Conservation (phyloP, 2,797 vertebrate species). For the Epinephelus awoara region DNA sequence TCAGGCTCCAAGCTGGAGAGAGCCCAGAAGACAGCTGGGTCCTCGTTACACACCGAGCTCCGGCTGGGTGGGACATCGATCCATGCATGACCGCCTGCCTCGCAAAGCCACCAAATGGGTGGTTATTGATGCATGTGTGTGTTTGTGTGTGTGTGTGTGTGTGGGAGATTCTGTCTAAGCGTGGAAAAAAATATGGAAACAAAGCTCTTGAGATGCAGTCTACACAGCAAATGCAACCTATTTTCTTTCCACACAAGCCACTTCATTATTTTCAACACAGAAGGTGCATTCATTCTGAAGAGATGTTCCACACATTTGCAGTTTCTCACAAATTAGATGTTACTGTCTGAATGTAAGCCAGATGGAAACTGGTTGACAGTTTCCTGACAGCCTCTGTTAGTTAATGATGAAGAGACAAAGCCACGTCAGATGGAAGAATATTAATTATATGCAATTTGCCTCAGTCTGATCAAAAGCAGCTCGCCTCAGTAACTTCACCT, state of each 20-base stretch:
- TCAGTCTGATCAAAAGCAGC: slow-evolving; percentile 16
- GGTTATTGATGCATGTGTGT: slow-evolving; percentile 35
- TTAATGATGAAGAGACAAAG: slow-evolving; percentile 22
- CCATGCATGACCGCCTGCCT: slow-evolving; percentile 10
- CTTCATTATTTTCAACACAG: too few species aligned
- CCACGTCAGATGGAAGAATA: slow-evolving; percentile 2
- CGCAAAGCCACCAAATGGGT: slow-evolving; percentile 3
- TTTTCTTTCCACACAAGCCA: background rate
- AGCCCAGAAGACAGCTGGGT: slow-evolving; percentile 34
- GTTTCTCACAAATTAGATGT: background rate
- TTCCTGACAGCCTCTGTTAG: slow-evolving; percentile 22
- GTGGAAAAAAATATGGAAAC: background rate
- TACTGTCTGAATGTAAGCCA: background rate
- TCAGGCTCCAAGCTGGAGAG: slow-evolving; percentile 11
- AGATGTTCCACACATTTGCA: background rate
- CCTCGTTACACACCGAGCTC: slow-evolving; percentile 16
- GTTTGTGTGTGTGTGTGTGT: slow-evolving; percentile 1
- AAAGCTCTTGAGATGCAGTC: slow-evolving; percentile 13
- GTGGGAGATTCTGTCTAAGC: slow-evolving; percentile 9
- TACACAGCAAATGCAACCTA: background rate
- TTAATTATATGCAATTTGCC: slow-evolving; percentile 28
- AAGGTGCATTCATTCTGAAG: background rate
- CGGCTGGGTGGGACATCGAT: slow-evolving; percentile 29
- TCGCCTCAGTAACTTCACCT: background rate
- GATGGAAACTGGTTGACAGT: slow-evolving; percentile 18